phyloP scores from a whole-genome alignment of 2,888 invertebrate genomes.

The Caenorhabditis japonica region DNA sequence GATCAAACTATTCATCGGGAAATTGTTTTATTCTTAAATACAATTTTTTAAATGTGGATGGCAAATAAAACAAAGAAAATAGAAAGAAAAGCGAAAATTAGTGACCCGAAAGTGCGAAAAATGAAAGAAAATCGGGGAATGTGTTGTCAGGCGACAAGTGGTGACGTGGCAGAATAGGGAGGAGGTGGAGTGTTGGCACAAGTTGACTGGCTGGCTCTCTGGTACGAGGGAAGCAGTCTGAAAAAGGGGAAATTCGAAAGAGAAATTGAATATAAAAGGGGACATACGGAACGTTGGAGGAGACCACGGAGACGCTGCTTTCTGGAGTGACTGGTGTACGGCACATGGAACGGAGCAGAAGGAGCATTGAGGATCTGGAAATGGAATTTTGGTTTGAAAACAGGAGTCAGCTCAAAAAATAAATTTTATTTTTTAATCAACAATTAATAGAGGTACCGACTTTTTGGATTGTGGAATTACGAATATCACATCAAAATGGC shows the following conservation, averaged over 20 bases:
- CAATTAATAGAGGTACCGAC: too few species aligned
- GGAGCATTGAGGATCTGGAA: conserved; percentile 58
- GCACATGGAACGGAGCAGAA: conserved; percentile 59
- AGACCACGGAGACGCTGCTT: conserved; percentile 59
- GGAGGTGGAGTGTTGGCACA: conserved; percentile 48
- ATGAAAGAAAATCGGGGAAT: not conserved
- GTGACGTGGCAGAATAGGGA: conserved; percentile 41
- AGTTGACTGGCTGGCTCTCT: conserved; percentile 61
- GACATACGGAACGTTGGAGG: conserved; percentile 60
- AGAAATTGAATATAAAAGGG: conserved; percentile 1
- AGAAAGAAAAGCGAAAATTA: conserved; percentile 17
- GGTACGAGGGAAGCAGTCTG: conserved; percentile 65
- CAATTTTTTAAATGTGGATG: too few species aligned
- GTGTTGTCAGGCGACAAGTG: conserved; percentile 10
- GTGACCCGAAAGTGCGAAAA: conserved; percentile 17
- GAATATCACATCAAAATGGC: too few species aligned
- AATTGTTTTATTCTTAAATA: too few species aligned
- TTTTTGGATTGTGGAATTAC: too few species aligned
- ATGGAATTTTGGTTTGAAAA: too few species aligned
- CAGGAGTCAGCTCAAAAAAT: too few species aligned
- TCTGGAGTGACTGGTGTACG: conserved; percentile 46
- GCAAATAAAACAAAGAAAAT: too few species aligned
- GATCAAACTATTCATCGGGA: conserved; percentile 22
- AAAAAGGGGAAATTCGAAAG: conserved; percentile 6
- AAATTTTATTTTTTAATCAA: too few species aligned